Evolutionary conservation across 2,797 vertebrate genomes (phyloP).

Genomic region (Linurgus olivaceus): DNA sequence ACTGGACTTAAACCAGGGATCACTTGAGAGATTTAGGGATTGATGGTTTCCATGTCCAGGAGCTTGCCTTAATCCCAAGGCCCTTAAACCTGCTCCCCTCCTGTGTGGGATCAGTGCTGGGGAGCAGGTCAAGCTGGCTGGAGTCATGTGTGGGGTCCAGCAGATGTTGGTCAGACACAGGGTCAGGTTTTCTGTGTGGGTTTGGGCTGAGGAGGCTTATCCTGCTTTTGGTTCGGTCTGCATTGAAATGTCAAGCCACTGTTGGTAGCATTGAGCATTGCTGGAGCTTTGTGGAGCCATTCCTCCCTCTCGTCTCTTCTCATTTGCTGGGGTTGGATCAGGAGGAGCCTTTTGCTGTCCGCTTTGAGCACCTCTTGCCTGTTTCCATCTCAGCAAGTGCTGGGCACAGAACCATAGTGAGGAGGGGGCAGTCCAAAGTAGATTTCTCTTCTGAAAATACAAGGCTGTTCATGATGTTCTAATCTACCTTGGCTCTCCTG

Average conservation of each 20-base stretch:
- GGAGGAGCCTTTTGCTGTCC: neutral
- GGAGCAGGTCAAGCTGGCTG: neutral
- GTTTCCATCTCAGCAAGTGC: neutral
- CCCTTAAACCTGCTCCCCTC: neutral
- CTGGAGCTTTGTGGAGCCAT: neutral
- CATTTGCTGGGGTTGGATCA: neutral
- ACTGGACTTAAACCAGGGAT: neutral
- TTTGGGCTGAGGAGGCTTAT: neutral
- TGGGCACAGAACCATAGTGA: fast-evolving
- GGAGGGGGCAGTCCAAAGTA: neutral
- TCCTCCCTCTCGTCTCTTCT: neutral
- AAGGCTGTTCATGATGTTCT: fast-evolving
- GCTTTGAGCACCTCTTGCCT: neutral
- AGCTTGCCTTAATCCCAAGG: neutral
- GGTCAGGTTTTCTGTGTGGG: neutral
- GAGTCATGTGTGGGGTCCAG: fast-evolving
- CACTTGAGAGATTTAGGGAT: neutral
- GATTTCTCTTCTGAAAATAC: neutral
- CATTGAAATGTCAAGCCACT: neutral
- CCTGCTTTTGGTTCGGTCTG: neutral
- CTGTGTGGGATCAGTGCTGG: neutral
- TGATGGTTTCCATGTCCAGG: neutral
- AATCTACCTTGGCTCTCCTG: neutral
- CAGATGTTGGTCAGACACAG: neutral
- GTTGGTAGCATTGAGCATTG: neutral